phyloP scores from a whole-genome alignment of 2,888 invertebrate species.

The Philhelius pedissequus region DNA sequence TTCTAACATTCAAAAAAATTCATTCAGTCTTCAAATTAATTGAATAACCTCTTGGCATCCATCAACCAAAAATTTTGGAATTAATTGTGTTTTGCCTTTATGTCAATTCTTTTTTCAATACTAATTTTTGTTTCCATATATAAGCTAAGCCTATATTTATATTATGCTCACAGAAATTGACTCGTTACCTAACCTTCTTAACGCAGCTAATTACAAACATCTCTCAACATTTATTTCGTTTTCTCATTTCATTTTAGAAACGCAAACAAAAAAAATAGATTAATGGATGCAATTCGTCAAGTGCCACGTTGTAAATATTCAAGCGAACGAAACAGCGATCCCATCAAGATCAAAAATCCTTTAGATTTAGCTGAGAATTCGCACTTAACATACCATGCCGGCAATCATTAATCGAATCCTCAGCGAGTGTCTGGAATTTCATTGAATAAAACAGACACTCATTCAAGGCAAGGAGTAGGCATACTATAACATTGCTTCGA shows the following conservation, averaged over 20 bases:
- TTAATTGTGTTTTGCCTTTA: no score
- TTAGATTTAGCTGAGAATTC: constrained; percentile 70
- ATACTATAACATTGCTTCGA: background rate
- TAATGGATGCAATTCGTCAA: constrained; percentile 68
- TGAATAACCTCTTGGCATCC: no score
- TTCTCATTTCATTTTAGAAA: constrained; percentile 20
- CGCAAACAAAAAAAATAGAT: constrained; percentile 42
- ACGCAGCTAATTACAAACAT: constrained; percentile 55
- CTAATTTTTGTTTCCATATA: no score
- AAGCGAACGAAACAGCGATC: constrained; percentile 49
- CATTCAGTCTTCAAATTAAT: no score
- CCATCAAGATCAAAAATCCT: constrained; percentile 60
- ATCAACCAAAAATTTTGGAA: no score
- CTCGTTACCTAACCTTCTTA: background rate
- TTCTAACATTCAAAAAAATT: no score
- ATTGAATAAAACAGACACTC: constrained; percentile 38
- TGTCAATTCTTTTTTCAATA: no score
- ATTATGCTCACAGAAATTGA: background rate
- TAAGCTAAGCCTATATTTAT: background rate
- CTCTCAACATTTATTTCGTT: background rate
- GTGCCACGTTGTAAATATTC: constrained; percentile 55
- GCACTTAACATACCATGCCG: constrained; percentile 72
- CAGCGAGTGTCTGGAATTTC: constrained; percentile 44
- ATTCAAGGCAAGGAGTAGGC: background rate
- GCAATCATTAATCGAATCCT: constrained; percentile 72